Evolutionary conservation across 2,888 invertebrate genomes (phyloP), one percentile per base, ranked within the genome.

Genomic region (Hypolimnas misippus): DNA sequence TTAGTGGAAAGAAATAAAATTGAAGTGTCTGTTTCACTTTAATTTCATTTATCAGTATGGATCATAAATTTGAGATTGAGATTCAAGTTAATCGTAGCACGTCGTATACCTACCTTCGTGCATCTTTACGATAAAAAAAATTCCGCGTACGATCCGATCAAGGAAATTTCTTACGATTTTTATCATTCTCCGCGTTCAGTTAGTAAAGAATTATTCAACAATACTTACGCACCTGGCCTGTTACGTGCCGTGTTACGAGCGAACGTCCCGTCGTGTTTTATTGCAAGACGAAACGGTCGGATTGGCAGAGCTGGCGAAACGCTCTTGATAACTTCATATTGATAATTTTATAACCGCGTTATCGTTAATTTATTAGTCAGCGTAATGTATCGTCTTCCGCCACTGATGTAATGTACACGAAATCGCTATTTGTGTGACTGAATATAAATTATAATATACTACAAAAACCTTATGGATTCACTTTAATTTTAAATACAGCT

Each of bases 161-260:
- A 83, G 88, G 86, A 86, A 86, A 78, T 57, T 72, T 67, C 75
- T 70, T 57, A 63, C 16, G 35, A 12, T 51, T 63, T 67, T 76
- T 76, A 71, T 71, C 75, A 73, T 74, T 49, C 71, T 74, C 74
- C 75, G 74, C 75, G 72, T 54, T 75, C 73, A 71, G 62, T 67
- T 66, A 69, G 69, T 58, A 4, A 21, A 10, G 61, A 68, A 65
- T 63, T 68, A 69, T 76, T 73, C 70, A 76, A 77, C 63, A 56
- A 70, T 70, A 67, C 70, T 73, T 73, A 74, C 73, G 71, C 69
- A 72, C 70, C 51, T 68, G 62, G 75, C 75, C 49, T 68, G 63
- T 76, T 76, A 74, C 74, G 72, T 73, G 65, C 61, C 58, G 60
- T 66, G 70, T 75, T 76, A 76, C 73, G 72, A 67, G 66, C 72